Evolutionary conservation across 2,888 invertebrate genomes (phyloP).

Genomic region (Aricia artaxerxes): DNA sequence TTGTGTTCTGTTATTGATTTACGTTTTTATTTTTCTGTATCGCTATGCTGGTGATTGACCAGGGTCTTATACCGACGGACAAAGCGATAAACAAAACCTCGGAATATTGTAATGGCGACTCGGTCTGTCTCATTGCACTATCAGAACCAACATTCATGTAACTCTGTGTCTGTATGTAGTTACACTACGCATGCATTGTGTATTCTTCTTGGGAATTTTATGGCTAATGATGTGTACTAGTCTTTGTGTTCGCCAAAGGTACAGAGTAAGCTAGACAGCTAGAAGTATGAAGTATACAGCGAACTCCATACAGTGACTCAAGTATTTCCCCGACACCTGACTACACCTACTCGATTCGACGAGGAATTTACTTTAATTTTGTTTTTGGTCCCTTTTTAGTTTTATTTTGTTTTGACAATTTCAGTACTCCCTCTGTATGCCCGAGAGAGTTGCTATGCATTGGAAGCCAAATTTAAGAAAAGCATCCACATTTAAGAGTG

Average conservation of each 20-base stretch:
- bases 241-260: constrained; percentile 39
- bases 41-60: constrained; percentile 64
- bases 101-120: constrained; percentile 74
- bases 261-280: constrained; percentile 44
- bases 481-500: constrained; percentile 80
- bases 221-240: constrained; percentile 42
- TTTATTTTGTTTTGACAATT: constrained; percentile 61
- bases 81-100: constrained; percentile 78
- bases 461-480: constrained; percentile 80
- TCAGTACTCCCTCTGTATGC: constrained; percentile 81
- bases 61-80: constrained; percentile 78
- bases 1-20: constrained; percentile 60
- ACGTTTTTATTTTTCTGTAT: constrained; percentile 64
- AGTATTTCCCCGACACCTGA: background rate
- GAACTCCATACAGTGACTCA: constrained; percentile 25
- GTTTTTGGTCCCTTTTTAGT: constrained; percentile 51
- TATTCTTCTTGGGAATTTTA: constrained; percentile 50
- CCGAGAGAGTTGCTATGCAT: constrained; percentile 79
- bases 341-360: constrained; percentile 26
- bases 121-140: constrained; percentile 75
- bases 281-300: constrained; percentile 32
- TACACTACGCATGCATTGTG: constrained; percentile 68
- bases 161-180: constrained; percentile 69
- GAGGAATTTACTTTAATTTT: constrained; percentile 35
- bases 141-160: constrained; percentile 63